phyloP scores from a whole-genome alignment of 2,797 vertebrate genomes.

The Tokudaia muenninki region DNA sequence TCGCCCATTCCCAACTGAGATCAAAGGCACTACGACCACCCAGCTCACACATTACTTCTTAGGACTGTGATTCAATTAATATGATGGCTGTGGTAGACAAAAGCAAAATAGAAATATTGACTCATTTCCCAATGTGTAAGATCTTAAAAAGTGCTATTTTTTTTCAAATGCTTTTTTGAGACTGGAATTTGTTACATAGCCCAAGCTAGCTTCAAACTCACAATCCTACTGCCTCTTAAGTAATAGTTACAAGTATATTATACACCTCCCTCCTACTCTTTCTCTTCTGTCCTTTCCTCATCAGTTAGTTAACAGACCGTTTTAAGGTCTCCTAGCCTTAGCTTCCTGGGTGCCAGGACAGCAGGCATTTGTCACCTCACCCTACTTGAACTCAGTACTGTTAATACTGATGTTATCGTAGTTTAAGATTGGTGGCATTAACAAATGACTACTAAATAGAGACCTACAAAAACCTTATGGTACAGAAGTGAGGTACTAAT shows the following conservation, averaged over 20 bases:
- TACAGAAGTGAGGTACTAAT: neutral
- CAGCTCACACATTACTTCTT: neutral
- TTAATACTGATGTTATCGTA: neutral
- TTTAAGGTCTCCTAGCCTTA: neutral
- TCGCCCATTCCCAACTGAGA: neutral
- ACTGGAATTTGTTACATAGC: neutral
- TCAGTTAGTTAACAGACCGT: neutral
- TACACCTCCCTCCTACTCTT: neutral
- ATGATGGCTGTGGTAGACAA: neutral
- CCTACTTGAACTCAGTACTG: neutral
- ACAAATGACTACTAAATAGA: constrained; percentile 13
- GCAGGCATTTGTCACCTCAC: neutral
- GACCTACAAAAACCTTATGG: neutral
- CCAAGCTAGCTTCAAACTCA: neutral
- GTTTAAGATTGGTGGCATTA: constrained; percentile 5
- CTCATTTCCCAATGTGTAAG: neutral
- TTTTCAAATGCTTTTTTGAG: constrained; percentile 33
- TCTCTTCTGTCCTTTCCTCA: neutral
- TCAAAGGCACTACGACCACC: neutral
- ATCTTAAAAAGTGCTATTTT: constrained; percentile 18
- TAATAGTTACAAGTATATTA: neutral
- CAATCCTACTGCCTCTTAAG: neutral
- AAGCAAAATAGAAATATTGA: constrained; percentile 34
- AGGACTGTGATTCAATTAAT: neutral
- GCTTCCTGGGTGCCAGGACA: neutral